These are phyloP conservation scores for Pipra filicauda DNA, from an alignment of 2,113 vertebrate species.

Conservation along the genomic window DNA sequence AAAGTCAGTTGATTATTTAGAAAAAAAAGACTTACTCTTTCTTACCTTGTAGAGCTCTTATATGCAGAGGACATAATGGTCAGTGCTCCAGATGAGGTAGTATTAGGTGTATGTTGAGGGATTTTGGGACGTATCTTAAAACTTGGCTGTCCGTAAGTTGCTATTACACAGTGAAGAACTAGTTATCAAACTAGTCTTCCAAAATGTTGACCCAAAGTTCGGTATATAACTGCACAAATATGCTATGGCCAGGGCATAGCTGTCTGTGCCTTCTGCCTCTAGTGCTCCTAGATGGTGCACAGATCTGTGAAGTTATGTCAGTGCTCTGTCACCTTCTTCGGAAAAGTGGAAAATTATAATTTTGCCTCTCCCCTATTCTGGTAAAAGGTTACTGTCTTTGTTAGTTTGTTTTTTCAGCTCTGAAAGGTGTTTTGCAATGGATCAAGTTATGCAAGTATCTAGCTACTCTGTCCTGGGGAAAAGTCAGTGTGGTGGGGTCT, in stretches of 20 bases:
- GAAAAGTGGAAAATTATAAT: background rate
- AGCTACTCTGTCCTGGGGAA: background rate
- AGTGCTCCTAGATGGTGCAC: background rate
- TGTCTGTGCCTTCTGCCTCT: background rate
- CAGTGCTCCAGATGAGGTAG: background rate
- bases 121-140: background rate
- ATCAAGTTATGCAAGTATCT: background rate
- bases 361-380: background rate
- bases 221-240: background rate
- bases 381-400: background rate
- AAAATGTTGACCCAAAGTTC: background rate
- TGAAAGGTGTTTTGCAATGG: background rate
- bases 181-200: background rate
- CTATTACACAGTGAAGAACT: background rate
- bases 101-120: background rate
- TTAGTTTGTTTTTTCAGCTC: background rate
- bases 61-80: background rate
- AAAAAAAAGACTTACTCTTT: background rate
- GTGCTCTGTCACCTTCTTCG: background rate
- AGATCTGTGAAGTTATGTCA: background rate
- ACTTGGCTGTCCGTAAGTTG: background rate
- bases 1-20: background rate
- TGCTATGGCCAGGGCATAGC: accelerated
- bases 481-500: accelerated
- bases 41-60: background rate